A percentile compares a stretch with the other conserved stretches of the same genome.
Evolutionary conservation across 2,888 invertebrate species (phyloP).

Genomic region (Nycteola revayana): DNA sequence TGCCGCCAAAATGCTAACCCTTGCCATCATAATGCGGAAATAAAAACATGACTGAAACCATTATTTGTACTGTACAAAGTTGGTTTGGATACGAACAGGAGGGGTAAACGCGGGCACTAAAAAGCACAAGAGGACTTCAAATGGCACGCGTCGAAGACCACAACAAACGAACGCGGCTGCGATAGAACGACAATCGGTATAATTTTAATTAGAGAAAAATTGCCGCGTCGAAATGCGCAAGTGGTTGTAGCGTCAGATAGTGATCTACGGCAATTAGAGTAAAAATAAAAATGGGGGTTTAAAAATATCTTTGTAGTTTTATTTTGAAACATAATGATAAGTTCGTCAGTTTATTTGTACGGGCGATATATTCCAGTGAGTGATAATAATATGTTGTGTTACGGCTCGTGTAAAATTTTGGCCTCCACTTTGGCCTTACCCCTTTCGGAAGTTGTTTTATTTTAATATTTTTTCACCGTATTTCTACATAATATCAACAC

Average conservation of each 20-base stretch:
- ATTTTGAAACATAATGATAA: background rate
- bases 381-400: too few relatives aligned
- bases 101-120: constrained; percentile 77
- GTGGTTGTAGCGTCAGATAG: constrained; percentile 41
- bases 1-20: constrained; percentile 40
- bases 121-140: constrained; percentile 73
- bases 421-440: too few relatives aligned
- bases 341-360: too few relatives aligned
- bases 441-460: too few relatives aligned
- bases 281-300: background rate
- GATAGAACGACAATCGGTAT: constrained; percentile 73
- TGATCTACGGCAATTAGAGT: background rate
- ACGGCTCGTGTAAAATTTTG: too few relatives aligned
- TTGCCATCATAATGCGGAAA: constrained; percentile 37
- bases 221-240: constrained; percentile 68
- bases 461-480: too few relatives aligned
- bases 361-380: too few relatives aligned
- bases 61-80: constrained; percentile 52
- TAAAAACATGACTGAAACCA: constrained; percentile 55
- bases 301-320: too few relatives aligned
- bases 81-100: constrained; percentile 47
- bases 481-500: too few relatives aligned
- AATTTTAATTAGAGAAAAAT: constrained; percentile 82
- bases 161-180: constrained; percentile 72
- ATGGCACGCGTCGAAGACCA: constrained; percentile 74